phyloP scores from a whole-genome alignment of 2,888 invertebrate species.

The Encarsia formosa region DNA sequence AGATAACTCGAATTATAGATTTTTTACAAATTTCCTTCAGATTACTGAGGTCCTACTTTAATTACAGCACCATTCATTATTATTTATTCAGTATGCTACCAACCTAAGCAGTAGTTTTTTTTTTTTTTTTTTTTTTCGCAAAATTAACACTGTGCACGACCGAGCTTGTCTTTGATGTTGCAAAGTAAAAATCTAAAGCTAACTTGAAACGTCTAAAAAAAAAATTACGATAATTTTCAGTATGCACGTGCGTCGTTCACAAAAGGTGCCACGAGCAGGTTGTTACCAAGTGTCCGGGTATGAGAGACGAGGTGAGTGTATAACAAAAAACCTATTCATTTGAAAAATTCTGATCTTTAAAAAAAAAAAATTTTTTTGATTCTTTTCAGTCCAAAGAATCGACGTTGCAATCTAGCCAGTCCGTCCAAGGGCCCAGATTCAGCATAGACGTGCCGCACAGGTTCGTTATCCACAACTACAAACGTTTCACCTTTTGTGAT shows the following conservation, averaged over 20 bases:
- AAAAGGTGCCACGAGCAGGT: constrained; percentile 96
- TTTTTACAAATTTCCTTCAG: too few relatives aligned
- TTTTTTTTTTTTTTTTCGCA: constrained; percentile 12
- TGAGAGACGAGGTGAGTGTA: constrained; percentile 76
- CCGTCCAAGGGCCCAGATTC: constrained; percentile 76
- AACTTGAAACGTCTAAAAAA: not conserved
- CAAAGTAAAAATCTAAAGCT: too few relatives aligned
- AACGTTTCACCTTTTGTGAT: constrained; percentile 98
- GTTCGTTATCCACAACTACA: constrained; percentile 93
- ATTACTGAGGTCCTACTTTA: too few relatives aligned
- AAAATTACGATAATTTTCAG: constrained; percentile 54
- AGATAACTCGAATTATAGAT: too few relatives aligned
- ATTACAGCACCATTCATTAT: too few relatives aligned
- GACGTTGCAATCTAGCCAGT: constrained; percentile 54
- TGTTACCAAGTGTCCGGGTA: constrained; percentile 98
- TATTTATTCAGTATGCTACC: constrained; percentile 7
- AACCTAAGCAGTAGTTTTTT: constrained; percentile 1
- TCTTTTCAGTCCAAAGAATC: constrained; percentile 31
- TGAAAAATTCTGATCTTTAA: constrained; percentile 10
- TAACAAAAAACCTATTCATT: not conserved
- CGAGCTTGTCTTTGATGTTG: constrained; percentile 23
- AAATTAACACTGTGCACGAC: constrained; percentile 23
- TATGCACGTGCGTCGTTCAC: constrained; percentile 99
- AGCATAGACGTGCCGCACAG: constrained; percentile 98
- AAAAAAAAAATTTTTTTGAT: not conserved